Conservation (phyloP, 2,888 invertebrate species). For the Nomada hirtipes region DNA sequence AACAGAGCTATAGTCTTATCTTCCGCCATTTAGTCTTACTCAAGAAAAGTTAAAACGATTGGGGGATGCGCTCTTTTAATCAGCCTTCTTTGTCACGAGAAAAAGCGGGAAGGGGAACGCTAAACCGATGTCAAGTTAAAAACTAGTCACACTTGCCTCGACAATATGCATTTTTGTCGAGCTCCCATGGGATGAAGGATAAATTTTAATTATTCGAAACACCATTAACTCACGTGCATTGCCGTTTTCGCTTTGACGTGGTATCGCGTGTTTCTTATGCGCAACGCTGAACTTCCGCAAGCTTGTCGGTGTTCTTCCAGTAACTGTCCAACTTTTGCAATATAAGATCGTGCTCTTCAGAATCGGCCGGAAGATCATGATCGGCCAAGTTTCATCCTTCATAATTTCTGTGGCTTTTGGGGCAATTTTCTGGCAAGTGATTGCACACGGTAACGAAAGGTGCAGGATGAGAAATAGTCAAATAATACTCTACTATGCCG, state of each 20-base stretch:
- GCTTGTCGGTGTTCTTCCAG: constrained; percentile 26
- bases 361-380: constrained; percentile 15
- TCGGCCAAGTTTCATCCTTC: constrained; percentile 26
- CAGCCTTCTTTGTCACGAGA: not conserved
- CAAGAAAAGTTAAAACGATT: not conserved
- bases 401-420: constrained; percentile 5
- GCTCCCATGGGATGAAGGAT: not conserved
- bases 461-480: not conserved
- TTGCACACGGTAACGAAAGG: not conserved
- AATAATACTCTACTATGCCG: not conserved
- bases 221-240: not conserved
- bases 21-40: not conserved
- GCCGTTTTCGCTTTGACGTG: not conserved
- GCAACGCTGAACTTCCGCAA: constrained; percentile 10
- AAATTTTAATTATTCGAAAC: constrained; percentile 20
- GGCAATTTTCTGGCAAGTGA: not conserved
- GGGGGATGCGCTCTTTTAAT: too few relatives aligned
- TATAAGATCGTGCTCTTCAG: constrained; percentile 22
- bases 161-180: not conserved
- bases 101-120: not conserved
- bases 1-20: not conserved
- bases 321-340: constrained; percentile 42
- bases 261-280: constrained; percentile 5
- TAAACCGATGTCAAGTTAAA: too few relatives aligned
- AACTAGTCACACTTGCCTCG: too few relatives aligned